Base-by-base conservation (phyloP, 2,113 vertebrate species). In the Turdus rufiventris region DNA sequence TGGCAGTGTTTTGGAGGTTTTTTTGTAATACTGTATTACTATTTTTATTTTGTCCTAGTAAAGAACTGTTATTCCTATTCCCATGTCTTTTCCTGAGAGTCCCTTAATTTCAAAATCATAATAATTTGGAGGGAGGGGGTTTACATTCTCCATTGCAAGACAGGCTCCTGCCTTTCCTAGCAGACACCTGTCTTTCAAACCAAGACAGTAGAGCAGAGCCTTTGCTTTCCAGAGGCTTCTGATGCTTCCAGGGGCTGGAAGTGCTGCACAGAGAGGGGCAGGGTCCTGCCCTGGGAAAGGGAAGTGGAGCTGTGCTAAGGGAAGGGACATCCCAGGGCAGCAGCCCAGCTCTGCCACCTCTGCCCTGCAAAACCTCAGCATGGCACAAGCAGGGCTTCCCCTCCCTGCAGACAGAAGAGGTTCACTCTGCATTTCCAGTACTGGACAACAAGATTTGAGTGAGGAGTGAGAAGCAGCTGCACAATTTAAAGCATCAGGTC, bases 391-490 rank as follows among this genome's bases (percentile, higher is more conserved):
- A 21, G 70, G 54, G 56, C 54, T 67, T 63, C 40, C 43, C 38
- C 29, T 24, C 48, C 29, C 60, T 11, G 21, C 1, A 1, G 16
- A 10, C 2, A 5, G 2, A 0, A 0, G 4, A 11, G 28, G 9
- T 47, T 75, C 76, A 36, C 34, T 12, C 21, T 36, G 45, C 8
- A 4, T 34, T 65, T 36, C 53, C 12, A 34, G 0, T 20, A 7
- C 17, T 20, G 16, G 15, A 47, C 53, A 29, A 16, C 20, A 74
- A 29, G 16, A 1, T 65, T 67, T 38, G 13, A 36, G 36, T 4
- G 47, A 48, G 61, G 24, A 85, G 31, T 56, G 67, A 82, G 53
- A n/a, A 63, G 38, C 20, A 73, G 53, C 9, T 72, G 23, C 17
- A 31, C 23, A 2, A 54, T 24, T 43, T 50, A 62, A 71, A 75